Evolutionary conservation across 1,140 invertebrate genomes (phyloP), one percentile per base, ranked within the genome.

Genomic region (Drosophila parvula): DNA sequence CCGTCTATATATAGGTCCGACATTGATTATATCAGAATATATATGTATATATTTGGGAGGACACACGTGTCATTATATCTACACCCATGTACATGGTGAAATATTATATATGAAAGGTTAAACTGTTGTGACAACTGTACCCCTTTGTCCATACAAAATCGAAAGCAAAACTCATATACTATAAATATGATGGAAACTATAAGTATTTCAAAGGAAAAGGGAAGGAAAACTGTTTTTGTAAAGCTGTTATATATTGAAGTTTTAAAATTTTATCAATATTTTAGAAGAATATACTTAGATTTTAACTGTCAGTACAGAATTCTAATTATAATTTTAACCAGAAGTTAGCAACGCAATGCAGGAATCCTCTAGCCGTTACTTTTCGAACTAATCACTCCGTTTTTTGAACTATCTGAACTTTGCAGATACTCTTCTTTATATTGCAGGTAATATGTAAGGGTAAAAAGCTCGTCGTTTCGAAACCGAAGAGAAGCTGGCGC

Each of bases 21-120:
- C 51, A 67, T 74, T 51, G 74, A 78, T 78, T 68, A 32, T 69
- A 47, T 10, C 41, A 27, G 10, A 48, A 59, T 50, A 38, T 67
- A 56, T n/a, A n/a, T 38, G 4, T 57, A 28, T 44, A 43, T 47
- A 50, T 51, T 50, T 8, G 3, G 16, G n/a, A 8, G 28, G 10
- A 48, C 30, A 38, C 18, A 38, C 10, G 16, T 60, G 9, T n/a
- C 53, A 43, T 48, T 27, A 27, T 40, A 16, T 30, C 41, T 12
- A 11, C 22, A 11, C 22, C 22, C 22, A 22, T 22, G 22, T n/a
- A 36, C 11, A 38, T 44, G 41, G 45, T 50, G 11, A 22, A 36
- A 47, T 64, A n/a, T n/a, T n/a, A n/a, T n/a, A 18, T 48, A 12
- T 38, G 36, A 27, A 36, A 28, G 22, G 16, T 22, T 44, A 32